These are phyloP conservation scores for Meiosimyza decipiens DNA, from an alignment of 2,888 invertebrate genomes.

Conservation along the genomic window DNA sequence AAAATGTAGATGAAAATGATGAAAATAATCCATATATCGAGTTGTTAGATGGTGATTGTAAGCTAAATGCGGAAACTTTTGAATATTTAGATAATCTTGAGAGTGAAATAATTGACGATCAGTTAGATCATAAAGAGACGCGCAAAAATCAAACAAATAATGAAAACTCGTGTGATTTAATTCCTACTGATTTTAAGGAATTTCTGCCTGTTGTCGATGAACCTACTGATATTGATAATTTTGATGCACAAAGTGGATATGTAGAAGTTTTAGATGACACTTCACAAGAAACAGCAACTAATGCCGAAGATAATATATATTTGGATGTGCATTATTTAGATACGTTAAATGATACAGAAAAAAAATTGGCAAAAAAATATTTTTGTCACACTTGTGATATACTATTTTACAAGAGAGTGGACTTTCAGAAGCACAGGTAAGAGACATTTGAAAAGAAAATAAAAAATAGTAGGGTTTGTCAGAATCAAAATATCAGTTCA, in stretches of 20 bases:
- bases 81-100: background rate
- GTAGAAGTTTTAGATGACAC: background rate
- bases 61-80: background rate
- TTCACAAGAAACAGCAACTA: background rate
- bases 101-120: too few relatives aligned
- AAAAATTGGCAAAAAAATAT: constrained; percentile 2
- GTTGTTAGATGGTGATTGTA: constrained; percentile 35
- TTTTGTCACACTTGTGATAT: constrained; percentile 18
- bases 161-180: too few relatives aligned
- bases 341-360: background rate
- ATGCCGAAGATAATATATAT: background rate
- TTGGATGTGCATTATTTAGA: constrained; percentile 31
- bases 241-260: background rate
- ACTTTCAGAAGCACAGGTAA: constrained; percentile 40
- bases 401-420: constrained; percentile 12
- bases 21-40: too few relatives aligned
- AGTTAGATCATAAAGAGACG: too few relatives aligned
- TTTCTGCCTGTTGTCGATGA: background rate
- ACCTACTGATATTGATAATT: background rate
- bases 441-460: too few relatives aligned
- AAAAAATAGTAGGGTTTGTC: too few relatives aligned
- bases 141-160: too few relatives aligned
- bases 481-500: too few relatives aligned
- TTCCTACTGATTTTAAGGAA: too few relatives aligned
- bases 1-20: too few relatives aligned